A percentile compares a stretch with the other conserved stretches of the same genome.
These are phyloP conservation scores for Danaus chrysippus DNA, from an alignment of 2,888 invertebrate species.

Conservation along the genomic window DNA sequence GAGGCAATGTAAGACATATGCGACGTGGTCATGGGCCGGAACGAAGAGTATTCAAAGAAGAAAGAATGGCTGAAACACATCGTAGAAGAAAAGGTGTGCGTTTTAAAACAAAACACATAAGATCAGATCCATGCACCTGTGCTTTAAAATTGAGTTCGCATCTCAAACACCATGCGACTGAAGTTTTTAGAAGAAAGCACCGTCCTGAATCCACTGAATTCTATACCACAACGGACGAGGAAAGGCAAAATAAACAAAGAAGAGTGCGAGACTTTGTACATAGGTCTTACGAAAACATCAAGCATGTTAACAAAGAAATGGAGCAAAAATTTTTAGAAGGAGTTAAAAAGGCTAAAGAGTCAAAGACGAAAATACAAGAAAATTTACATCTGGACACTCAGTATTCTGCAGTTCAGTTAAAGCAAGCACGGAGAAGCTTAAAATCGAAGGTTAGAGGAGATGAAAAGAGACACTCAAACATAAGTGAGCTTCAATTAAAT, in stretches of 20 bases:
- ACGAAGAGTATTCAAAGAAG: slow-evolving; percentile 27
- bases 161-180: slow-evolving; percentile 35
- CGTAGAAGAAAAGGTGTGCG: slow-evolving; percentile 31
- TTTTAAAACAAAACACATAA: slow-evolving; percentile 45
- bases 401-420: slow-evolving; percentile 32
- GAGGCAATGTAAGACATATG: slow-evolving; percentile 27
- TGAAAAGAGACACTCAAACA: slow-evolving; percentile 14
- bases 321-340: slow-evolving; percentile 34
- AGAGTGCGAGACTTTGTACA: slow-evolving; percentile 23
- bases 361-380: slow-evolving; percentile 31
- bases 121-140: slow-evolving; percentile 56
- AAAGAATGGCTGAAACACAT: slow-evolving; percentile 31
- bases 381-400: slow-evolving; percentile 25
- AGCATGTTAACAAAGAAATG: slow-evolving; percentile 32
- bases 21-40: slow-evolving; percentile 29
- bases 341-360: slow-evolving; percentile 33
- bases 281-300: slow-evolving; percentile 39
- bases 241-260: slow-evolving; percentile 26
- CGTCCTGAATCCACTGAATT: slow-evolving; percentile 19
- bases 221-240: slow-evolving; percentile 13
- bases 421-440: slow-evolving; percentile 31
- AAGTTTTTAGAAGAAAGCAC: slow-evolving; percentile 31
- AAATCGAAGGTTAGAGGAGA: slow-evolving; percentile 24
- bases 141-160: slow-evolving; percentile 38
- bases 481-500: slow-evolving; percentile 1